Base-by-base conservation (phyloP, 2,113 vertebrate genomes). In the Gyps fulvus region DNA sequence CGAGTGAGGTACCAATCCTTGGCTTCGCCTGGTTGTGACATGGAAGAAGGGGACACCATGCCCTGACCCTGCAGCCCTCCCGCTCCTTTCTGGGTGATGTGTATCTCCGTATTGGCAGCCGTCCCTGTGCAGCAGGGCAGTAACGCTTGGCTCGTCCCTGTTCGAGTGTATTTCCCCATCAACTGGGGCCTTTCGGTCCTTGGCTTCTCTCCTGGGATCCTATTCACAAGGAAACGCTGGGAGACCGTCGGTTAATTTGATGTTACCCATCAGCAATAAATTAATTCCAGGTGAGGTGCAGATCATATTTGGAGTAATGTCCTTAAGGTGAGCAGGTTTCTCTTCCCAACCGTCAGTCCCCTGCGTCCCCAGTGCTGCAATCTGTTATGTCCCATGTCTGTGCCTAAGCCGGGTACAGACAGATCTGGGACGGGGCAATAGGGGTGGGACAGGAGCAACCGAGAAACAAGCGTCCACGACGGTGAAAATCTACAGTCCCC, bases 161-260 rank as follows among this genome's bases (percentile, higher is more conserved):
- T 1, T n/a, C 2, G 2, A 5, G 43, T 16, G 10, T 12, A 5
- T 27, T 20, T 85, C 62, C 70, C 87, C 40, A 10, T 58, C 62
- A 18, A 0, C 17, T 8, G 16, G 13, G 10, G 13, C 52, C 29
- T 23, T 19, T 15, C 31, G 34, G 27, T 3, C 47, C 63, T 38
- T 5, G 58, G 67, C 65, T 40, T n/a, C 42, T 58, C 31, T 38
- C 27, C 63, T 21, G 5, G 5, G 13, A 25, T 38, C 22, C 81
- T 21, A 1, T 4, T n/a, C 73, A 11, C 27, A 18, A 45, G 42
- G 55, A 36, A n/a, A 7, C 0, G 19, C 7, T 0, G 0, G 27
- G 31, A 70, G 40, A 47, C 25, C 0, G 0, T 1, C 9, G 9
- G 17, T 10, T 20, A 2, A 19, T 55, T 8, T 31, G 61, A 14